phyloP scores from a whole-genome alignment of 2,113 vertebrate genomes.

The Mesoclemmys tuberculata region DNA sequence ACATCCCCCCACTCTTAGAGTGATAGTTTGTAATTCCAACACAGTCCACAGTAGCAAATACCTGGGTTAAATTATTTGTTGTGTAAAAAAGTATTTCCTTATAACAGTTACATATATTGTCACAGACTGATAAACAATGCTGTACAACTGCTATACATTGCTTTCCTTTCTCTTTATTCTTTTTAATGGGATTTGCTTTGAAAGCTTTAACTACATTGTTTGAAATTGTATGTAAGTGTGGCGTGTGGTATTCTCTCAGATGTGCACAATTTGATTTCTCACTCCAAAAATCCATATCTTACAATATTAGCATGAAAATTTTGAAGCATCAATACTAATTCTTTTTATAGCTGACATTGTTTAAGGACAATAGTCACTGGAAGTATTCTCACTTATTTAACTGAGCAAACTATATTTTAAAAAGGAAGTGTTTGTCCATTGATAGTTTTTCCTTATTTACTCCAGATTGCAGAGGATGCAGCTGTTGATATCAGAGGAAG shows the following conservation, averaged over 20 bases:
- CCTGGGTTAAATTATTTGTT: constrained; percentile 33
- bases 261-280: constrained; percentile 68
- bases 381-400: constrained; percentile 65
- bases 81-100: constrained; percentile 24
- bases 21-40: not conserved
- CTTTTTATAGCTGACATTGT: constrained; percentile 67
- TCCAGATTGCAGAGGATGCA: constrained; percentile 24
- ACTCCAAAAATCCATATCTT: constrained; percentile 42
- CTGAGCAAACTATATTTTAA: not conserved
- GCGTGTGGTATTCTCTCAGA: constrained; percentile 48
- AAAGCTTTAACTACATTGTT: constrained; percentile 48
- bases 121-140: not conserved
- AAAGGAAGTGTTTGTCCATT: not conserved
- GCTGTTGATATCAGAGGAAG: constrained; percentile 19
- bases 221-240: constrained; percentile 36
- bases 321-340: constrained; percentile 64
- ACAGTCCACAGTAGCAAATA: not conserved
- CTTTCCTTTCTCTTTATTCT: constrained; percentile 30
- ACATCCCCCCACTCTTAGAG: not conserved
- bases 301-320: constrained; percentile 70
- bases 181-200: constrained; percentile 30
- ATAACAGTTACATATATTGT: constrained; percentile 45
- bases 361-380: constrained; percentile 57
- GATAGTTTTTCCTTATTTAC: not conserved
- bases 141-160: not conserved